Percentiles rank a stretch among this genome's conserved stretches.
Conservation (phyloP, 2,113 vertebrate species). For the Buteo buteo region DNA sequence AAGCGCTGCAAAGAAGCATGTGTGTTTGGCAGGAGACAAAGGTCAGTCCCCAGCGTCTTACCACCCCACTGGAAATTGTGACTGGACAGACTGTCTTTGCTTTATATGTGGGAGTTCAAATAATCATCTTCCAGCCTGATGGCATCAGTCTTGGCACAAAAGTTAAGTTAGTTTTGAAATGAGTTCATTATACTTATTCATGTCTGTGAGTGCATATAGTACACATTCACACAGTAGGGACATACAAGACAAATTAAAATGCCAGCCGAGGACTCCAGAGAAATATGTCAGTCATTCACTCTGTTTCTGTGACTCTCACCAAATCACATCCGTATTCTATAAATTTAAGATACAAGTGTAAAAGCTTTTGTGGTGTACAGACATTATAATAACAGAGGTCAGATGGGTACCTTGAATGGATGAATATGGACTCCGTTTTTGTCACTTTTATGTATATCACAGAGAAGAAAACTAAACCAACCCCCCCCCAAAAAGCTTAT, state of each 20-base stretch:
- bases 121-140: not conserved
- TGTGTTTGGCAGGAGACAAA: not conserved
- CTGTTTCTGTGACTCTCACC: not conserved
- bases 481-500: not conserved
- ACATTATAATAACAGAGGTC: not conserved
- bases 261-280: not conserved
- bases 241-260: not conserved
- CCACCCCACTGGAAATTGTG: not conserved
- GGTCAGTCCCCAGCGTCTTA: not conserved
- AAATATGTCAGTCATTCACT: not conserved
- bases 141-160: not conserved
- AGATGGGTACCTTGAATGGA: not conserved
- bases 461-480: not conserved
- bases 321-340: not conserved
- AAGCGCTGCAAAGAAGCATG: not conserved
- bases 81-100: not conserved
- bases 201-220: not conserved
- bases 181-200: not conserved
- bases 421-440: not conserved
- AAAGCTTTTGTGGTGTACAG: not conserved
- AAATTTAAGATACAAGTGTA: not conserved
- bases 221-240: not conserved
- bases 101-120: not conserved
- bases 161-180: not conserved
- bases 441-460: too few species aligned